Evolutionary conservation across 2,113 vertebrate species (phyloP), one percentile per base, ranked within the genome.

Genomic region (Irena cyanogastra): DNA sequence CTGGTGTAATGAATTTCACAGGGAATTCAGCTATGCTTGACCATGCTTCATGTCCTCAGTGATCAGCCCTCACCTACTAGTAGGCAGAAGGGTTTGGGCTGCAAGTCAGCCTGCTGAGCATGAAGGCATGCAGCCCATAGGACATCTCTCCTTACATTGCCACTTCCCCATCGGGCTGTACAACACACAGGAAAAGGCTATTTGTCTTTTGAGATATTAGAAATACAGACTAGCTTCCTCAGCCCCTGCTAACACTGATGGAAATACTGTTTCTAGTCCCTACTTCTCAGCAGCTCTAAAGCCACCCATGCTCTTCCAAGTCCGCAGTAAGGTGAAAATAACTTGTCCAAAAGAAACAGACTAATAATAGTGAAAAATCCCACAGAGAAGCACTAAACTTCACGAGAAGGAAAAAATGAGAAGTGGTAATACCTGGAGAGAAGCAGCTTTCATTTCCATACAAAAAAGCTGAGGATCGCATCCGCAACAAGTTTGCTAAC

Each of bases 61-160:
- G 78, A 83, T 68, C 77, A 91, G 81, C 54, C 45, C 53, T 89
- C 50, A 80, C 65, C 70, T 35, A 42, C 63, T 30, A 37, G 81
- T 74, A 93, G 45, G 57, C 74, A 82, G 69, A 87, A 91, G 47
- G 60, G 41, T 61, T 82, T 94, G 77, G 77, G 65, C 78, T 82
- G 49, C 91, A 96, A 83, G 47, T 84, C 76, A 95, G 88, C 56
- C 85, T 66, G 85, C 72, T 70, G 83, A 89, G 72, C 68, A 68
- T 20, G 31, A 86, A 88, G 70, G 79, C 79, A 78, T 22, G 35
- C 21, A 63, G 60, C 39, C 60, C 75, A 37, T n/a, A 74, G 79
- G 85, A 82, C 88, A 23, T 35, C 56, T 78, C 79, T 93, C 42
- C 78, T 94, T 81, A 68, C 84, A 53, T 3, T 96, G 84, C 57